These are phyloP conservation scores for Macheiramphus alcinus DNA, from an alignment of 2,113 vertebrate genomes.

Conservation along the genomic window DNA sequence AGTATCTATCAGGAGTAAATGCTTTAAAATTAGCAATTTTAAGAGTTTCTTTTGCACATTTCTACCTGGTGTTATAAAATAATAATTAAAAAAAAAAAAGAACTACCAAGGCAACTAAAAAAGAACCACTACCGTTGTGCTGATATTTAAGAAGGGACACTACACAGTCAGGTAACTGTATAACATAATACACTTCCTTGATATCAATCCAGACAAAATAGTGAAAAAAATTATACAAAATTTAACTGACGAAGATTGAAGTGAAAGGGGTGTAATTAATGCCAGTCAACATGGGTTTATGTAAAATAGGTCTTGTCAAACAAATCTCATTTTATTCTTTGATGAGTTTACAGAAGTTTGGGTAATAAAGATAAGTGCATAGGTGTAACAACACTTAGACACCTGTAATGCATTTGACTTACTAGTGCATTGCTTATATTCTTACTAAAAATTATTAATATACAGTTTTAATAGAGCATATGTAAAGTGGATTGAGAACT, in stretches of 20 bases:
- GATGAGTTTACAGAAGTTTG: conserved; percentile 11
- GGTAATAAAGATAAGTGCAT: not conserved
- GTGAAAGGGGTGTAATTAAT: conserved; percentile 25
- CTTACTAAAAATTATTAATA: not conserved
- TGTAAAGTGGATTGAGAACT: not conserved
- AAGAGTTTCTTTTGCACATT: not conserved
- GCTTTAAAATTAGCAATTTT: not conserved
- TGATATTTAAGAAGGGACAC: not conserved
- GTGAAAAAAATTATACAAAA: not conserved
- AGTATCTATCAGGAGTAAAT: not conserved
- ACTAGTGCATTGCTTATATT: not conserved
- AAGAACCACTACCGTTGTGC: not conserved
- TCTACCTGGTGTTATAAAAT: not conserved
- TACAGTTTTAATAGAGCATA: not conserved
- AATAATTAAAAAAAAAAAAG: not conserved
- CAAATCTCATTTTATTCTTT: conserved; percentile 32
- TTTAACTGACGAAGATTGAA: not conserved
- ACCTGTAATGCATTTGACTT: not conserved
- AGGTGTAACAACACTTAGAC: not conserved
- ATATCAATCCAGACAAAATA: not conserved
- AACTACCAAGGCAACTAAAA: not conserved
- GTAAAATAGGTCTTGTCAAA: conserved; percentile 42
- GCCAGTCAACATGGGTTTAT: conserved; percentile 29
- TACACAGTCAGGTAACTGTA: not conserved
- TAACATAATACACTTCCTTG: not conserved